These are phyloP conservation scores for Tillus elongatus DNA, from an alignment of 2,888 invertebrate species.

Conservation along the genomic window DNA sequence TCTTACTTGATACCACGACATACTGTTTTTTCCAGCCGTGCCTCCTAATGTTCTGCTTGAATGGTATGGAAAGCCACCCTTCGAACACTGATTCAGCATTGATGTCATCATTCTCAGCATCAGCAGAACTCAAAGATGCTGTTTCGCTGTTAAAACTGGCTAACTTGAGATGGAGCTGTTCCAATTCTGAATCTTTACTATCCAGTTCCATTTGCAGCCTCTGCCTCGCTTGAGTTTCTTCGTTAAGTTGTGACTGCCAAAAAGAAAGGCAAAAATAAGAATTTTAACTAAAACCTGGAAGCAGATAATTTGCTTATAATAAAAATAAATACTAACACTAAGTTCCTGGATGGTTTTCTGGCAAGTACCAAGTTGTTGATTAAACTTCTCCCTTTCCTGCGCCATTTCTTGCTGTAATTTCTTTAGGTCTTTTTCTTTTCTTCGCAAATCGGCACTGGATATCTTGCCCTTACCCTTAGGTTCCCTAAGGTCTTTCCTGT, in stretches of 20 bases:
- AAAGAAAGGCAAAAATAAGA: conserved; percentile 10
- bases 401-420: conserved; percentile 90
- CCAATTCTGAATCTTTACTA: conserved; percentile 93
- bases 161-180: conserved; percentile 80
- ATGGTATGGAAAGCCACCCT: conserved; percentile 93
- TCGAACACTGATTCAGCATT: conserved; percentile 73
- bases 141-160: conserved; percentile 75
- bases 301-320: background rate
- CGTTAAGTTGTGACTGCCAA: conserved; percentile 67
- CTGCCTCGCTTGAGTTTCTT: conserved; percentile 67
- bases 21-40: conserved; percentile 97
- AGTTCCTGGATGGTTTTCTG: conserved; percentile 80
- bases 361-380: conserved; percentile 73
- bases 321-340: conserved; percentile 32
- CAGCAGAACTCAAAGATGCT: conserved; percentile 82
- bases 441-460: conserved; percentile 66
- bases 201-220: conserved; percentile 93
- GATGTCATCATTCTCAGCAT: conserved; percentile 70
- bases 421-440: conserved; percentile 91
- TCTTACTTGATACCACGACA: conserved; percentile 92
- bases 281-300: background rate
- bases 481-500: conserved; percentile 73
- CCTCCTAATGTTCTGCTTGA: conserved; percentile 87
- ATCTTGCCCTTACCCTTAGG: conserved; percentile 66
- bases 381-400: conserved; percentile 89